Evolutionary conservation across 2,797 vertebrate species (phyloP).

Genomic region (Capromys pilorides): DNA sequence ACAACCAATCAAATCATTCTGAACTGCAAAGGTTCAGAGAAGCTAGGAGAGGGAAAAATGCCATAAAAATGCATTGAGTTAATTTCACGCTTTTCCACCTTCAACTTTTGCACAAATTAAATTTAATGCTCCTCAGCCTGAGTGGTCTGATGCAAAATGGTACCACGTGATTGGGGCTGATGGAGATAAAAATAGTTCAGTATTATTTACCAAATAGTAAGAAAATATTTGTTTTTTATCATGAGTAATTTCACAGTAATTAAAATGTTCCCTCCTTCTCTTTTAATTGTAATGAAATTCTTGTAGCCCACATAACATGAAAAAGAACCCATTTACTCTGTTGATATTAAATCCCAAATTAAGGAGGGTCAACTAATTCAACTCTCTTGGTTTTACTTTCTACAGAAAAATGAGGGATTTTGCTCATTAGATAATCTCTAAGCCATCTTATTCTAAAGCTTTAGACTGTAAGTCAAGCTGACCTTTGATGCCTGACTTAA

Average conservation of each 20-base stretch:
- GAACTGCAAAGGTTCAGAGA: conserved; percentile 62
- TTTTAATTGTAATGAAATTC: conserved; percentile 78
- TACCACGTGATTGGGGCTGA: conserved; percentile 56
- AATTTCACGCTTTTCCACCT: conserved; percentile 86
- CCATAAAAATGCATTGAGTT: conserved; percentile 83
- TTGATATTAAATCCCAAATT: neutral
- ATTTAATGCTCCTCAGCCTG: conserved; percentile 84
- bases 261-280: conserved; percentile 75
- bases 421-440: neutral
- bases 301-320: conserved; percentile 41
- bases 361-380: neutral
- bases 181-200: conserved; percentile 77
- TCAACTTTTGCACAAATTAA: conserved; percentile 87
- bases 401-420: neutral
- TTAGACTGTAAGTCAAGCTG: neutral
- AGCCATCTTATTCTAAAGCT: neutral
- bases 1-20: conserved; percentile 38
- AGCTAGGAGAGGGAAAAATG: conserved; percentile 82
- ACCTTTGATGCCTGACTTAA: neutral
- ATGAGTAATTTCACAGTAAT: conserved; percentile 80
- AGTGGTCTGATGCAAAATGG: conserved; percentile 81
- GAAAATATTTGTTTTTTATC: conserved; percentile 86
- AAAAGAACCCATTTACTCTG: conserved; percentile 24
- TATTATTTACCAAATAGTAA: conserved; percentile 81
- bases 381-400: conserved; percentile 38